Base-by-base conservation (phyloP, 2,888 invertebrate genomes). In the Oligia strigilis region DNA sequence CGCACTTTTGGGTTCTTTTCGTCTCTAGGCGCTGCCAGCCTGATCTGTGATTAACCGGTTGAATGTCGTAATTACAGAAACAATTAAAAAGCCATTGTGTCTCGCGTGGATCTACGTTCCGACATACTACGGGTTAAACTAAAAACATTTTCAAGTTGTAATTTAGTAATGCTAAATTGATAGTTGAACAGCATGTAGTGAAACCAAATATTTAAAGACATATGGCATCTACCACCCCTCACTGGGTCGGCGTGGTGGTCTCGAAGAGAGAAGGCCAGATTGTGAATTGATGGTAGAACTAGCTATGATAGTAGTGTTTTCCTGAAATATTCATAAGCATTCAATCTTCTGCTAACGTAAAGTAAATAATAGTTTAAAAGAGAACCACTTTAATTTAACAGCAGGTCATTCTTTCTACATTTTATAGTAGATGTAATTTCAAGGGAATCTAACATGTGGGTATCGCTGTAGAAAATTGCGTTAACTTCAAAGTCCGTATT, bases 401-500 rank as follows among this genome's bases (percentile, higher is more conserved):
- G 29, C 19, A n/a, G 29, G 52, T 43, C 29, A n/a, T 40, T 67
- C 17, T 80, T 83, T 40, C 11, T 29, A 72, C 49, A 40, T 77
- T 52, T 76, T 71, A 76, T 14, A 58, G 46, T 52, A 49, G 9
- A 6, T 58, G 69, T 64, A 74, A 84, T 71, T 75, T 52, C 65
- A n/a, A 70, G 62, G 46, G 65, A 72, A 60, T 62, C 58, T 43
- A 52, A 65, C 19, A 62, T 69, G 66, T 75, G 29, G 40, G 43
- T 76, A 65, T 60, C 67, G 17, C 58, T 78, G 52, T 67, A 74
- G 76, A 62, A 78, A 75, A 85, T 79, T 82, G 69, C 14, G 72
- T 85, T 83, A 80, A 55, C 75, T 82, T 83, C 66, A 75, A 85
- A 85, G 80, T 73, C 70, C 62, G 66, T 75, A 75, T 85, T 85